phyloP scores from a whole-genome alignment of 2,113 vertebrate genomes.

The Callionymus lyra region DNA sequence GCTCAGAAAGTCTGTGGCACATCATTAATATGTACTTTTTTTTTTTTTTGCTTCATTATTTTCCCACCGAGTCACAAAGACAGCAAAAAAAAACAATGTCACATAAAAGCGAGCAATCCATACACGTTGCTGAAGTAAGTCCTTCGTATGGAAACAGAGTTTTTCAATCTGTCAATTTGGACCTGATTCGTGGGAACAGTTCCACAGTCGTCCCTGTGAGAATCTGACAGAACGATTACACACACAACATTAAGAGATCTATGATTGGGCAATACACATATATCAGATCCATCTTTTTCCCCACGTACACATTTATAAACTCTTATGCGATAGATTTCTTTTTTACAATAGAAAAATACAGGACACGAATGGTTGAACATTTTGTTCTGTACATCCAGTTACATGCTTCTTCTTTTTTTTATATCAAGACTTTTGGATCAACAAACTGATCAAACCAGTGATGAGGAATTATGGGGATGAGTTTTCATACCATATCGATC shows the following conservation, averaged over 20 bases:
- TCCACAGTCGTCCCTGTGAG: constrained; percentile 24
- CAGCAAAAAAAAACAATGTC: constrained; percentile 52
- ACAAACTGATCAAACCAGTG: constrained; percentile 47
- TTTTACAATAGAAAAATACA: constrained; percentile 71
- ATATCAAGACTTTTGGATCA: constrained; percentile 52
- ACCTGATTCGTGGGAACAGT: constrained; percentile 24
- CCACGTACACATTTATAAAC: constrained; percentile 62
- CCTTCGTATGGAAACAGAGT: constrained; percentile 38
- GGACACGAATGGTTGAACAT: constrained; percentile 61
- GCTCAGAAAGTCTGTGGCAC: constrained; percentile 58
- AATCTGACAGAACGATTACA: constrained; percentile 35
- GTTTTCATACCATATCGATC: too few species aligned
- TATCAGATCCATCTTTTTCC: constrained; percentile 57
- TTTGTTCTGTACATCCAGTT: constrained; percentile 61
- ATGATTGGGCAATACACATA: constrained; percentile 55
- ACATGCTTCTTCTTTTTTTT: constrained; percentile 42
- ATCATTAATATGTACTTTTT: constrained; percentile 57
- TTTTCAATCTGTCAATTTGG: constrained; percentile 30
- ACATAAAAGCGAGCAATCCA: constrained; percentile 35
- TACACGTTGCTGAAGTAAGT: constrained; percentile 12
- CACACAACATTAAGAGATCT: constrained; percentile 54
- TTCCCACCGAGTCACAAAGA: constrained; percentile 38
- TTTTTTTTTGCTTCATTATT: constrained; percentile 55
- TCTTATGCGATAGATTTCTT: constrained; percentile 36
- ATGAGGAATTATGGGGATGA: constrained; percentile 16